Percentiles rank a stretch among this genome's conserved stretches.
phyloP scores from a whole-genome alignment of 2,113 vertebrate species.

The Todiramphus chloris region DNA sequence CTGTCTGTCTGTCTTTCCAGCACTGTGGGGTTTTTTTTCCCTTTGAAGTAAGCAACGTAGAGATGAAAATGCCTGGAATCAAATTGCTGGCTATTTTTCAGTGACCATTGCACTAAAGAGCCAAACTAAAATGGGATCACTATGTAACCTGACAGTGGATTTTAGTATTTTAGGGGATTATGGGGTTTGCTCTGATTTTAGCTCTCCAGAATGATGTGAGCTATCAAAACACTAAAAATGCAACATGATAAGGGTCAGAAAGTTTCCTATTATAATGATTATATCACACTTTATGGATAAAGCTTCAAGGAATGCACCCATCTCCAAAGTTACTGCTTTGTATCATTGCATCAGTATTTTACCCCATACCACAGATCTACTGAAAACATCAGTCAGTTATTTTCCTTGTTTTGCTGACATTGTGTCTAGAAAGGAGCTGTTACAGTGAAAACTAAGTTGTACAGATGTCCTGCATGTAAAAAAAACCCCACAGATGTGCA shows the following conservation, averaged over 20 bases:
- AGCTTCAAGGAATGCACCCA: rapidly evolving
- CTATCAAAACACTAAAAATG: neutral
- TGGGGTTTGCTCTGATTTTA: neutral
- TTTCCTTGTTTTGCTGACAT: neutral
- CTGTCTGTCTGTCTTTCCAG: neutral
- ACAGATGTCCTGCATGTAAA: neutral
- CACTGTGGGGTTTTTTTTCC: rapidly evolving
- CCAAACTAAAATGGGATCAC: neutral
- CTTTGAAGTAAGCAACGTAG: neutral
- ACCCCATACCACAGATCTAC: neutral
- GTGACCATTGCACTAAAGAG: neutral
- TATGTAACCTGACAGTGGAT: neutral
- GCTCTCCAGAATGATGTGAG: neutral
- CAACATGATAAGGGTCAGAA: neutral
- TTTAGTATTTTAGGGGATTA: neutral
- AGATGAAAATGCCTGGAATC: neutral
- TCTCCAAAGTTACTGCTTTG: neutral
- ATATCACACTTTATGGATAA: neutral
- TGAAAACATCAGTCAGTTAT: rapidly evolving
- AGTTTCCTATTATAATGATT: neutral
- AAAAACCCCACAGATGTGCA: rapidly evolving
- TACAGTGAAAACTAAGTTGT: neutral
- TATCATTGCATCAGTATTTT: neutral
- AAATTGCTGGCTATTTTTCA: neutral
- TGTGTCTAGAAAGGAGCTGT: too few species aligned